Evolutionary conservation across 2,888 invertebrate species (phyloP).

Genomic region (Choristoneura rosaceana): DNA sequence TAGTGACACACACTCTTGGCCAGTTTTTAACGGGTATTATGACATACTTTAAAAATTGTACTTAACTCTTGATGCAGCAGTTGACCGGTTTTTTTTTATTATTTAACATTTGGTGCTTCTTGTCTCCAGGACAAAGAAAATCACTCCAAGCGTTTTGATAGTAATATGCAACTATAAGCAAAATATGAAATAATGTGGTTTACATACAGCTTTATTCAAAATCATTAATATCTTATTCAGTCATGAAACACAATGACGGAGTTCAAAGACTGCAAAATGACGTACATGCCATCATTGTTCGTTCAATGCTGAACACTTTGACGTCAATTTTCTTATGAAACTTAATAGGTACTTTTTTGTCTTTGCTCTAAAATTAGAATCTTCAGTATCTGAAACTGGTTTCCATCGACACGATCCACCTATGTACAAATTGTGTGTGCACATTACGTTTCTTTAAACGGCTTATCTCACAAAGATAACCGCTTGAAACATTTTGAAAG

Average conservation of each 20-base stretch:
- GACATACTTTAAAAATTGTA: too few relatives aligned
- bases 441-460: background rate
- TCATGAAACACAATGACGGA: background rate
- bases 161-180: background rate
- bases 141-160: background rate
- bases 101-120: too few relatives aligned
- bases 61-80: too few relatives aligned
- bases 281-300: slow-evolving; percentile 4
- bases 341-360: background rate
- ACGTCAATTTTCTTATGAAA: slow-evolving; percentile 6
- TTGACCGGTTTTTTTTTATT: too few relatives aligned
- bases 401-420: background rate
- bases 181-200: background rate
- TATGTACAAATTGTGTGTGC: background rate
- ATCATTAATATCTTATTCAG: background rate
- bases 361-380: background rate
- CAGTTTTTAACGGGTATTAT: too few relatives aligned
- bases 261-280: slow-evolving; percentile 7
- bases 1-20: too few relatives aligned
- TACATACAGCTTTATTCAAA: background rate
- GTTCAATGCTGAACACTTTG: background rate
- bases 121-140: too few relatives aligned
- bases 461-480: background rate
- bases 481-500: background rate
- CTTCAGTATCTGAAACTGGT: background rate